Conservation (phyloP, 2,888 invertebrate genomes). For the Leptinotarsa juncta region DNA sequence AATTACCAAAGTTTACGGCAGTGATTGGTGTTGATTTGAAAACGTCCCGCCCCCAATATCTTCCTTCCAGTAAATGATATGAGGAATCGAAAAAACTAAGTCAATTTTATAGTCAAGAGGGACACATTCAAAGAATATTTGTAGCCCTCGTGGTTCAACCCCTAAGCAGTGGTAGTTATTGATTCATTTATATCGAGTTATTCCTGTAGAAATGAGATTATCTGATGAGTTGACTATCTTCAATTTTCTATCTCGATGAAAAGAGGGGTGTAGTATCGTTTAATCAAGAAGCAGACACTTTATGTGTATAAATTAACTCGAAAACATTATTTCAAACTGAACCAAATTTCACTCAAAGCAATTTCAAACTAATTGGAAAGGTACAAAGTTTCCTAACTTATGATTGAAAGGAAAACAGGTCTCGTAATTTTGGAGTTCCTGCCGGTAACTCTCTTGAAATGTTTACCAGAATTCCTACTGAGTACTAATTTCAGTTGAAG, state of each 20-base stretch:
- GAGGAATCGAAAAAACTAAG: too few species aligned
- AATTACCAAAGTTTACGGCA: neutral
- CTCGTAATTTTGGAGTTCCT: constrained; percentile 16
- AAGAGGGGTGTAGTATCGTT: neutral
- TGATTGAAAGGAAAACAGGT: constrained; percentile 26
- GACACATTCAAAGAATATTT: too few species aligned
- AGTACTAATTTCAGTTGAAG: constrained; percentile 1
- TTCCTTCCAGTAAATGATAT: too few species aligned
- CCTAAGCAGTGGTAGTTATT: too few species aligned
- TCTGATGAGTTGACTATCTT: neutral
- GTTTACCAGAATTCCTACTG: neutral
- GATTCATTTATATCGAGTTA: neutral
- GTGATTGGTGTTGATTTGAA: neutral
- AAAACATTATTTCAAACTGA: constrained; percentile 22
- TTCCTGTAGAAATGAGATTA: neutral
- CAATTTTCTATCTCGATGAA: neutral
- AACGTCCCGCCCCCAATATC: too few species aligned
- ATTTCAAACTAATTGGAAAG: constrained; percentile 27
- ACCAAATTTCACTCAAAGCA: constrained; percentile 18
- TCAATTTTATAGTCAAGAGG: too few species aligned
- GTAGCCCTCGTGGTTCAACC: too few species aligned
- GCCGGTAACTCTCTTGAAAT: constrained; percentile 2
- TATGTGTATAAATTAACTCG: constrained; percentile 6
- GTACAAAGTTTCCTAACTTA: constrained; percentile 26
- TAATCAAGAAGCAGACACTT: constrained; percentile 14